Percentiles rank a stretch among this genome's conserved stretches.
Evolutionary conservation across 2,797 vertebrate genomes (phyloP).

Genomic region (Eleutherodactylus coqui): DNA sequence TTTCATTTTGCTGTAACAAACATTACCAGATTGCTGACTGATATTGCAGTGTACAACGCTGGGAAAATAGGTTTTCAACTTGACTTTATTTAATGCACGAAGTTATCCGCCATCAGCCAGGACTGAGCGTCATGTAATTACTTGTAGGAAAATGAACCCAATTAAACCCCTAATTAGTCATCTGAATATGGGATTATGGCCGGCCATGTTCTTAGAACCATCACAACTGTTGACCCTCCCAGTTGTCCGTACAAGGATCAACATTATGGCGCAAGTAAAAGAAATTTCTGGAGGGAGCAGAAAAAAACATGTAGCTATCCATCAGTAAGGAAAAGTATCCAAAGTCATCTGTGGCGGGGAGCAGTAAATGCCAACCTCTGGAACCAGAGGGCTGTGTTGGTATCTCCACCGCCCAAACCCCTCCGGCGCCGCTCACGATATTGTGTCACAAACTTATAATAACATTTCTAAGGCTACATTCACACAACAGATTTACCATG

Average conservation of each 20-base stretch:
- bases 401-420: no score
- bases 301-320: neutral
- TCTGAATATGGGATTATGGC: neutral
- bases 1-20: neutral
- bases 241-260: neutral
- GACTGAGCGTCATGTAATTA: neutral
- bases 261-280: slow-evolving; percentile 5
- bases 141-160: neutral
- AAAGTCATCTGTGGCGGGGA: neutral
- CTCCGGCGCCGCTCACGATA: no score
- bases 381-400: no score
- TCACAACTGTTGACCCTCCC: neutral
- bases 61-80: neutral
- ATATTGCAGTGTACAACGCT: neutral
- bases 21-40: neutral
- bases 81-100: neutral
- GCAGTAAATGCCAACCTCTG: neutral
- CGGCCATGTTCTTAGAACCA: neutral
- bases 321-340: neutral
- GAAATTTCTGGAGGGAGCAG: neutral
- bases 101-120: neutral
- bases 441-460: no score
- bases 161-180: neutral
- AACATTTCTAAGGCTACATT: no score
- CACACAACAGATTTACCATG: no score